These are phyloP conservation scores for Poeciliopsis infans DNA, from an alignment of 2,797 vertebrate genomes.

Conservation along the genomic window DNA sequence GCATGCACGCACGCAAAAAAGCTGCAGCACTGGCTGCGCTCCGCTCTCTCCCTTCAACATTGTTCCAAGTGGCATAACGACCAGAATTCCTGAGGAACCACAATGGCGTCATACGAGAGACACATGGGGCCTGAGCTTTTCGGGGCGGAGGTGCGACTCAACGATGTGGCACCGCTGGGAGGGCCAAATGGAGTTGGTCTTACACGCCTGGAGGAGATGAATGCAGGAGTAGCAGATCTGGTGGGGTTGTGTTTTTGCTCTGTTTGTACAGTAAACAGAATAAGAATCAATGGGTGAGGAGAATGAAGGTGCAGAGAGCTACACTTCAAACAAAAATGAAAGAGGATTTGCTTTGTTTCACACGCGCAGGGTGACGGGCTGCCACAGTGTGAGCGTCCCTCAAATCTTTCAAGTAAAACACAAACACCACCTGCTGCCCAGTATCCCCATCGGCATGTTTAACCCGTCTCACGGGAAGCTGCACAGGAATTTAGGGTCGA, in stretches of 20 bases:
- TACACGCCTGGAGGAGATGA: conserved; percentile 5
- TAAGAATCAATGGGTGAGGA: conserved; percentile 12
- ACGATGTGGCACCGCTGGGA: conserved; percentile 50
- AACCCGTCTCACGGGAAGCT: conserved; percentile 30
- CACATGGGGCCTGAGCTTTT: conserved; percentile 26
- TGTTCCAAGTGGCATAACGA: conserved; percentile 50
- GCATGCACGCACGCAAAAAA: conserved; percentile 3
- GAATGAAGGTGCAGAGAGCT: conserved; percentile 6
- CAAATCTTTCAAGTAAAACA: conserved; percentile 42
- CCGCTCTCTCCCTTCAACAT: conserved; percentile 16
- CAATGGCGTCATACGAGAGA: conserved; percentile 60
- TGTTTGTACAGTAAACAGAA: conserved; percentile 47
- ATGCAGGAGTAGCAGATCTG: conserved; percentile 16
- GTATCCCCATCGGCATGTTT: conserved; percentile 23
- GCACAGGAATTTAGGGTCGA: conserved; percentile 21
- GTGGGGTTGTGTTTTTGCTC: conserved; percentile 14
- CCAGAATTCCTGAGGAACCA: conserved; percentile 63
- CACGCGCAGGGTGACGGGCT: conserved; percentile 7
- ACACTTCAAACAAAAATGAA: conserved; percentile 15
- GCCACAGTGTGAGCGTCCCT: conserved; percentile 8
- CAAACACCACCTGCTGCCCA: conserved; percentile 20
- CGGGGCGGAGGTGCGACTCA: conserved; percentile 43
- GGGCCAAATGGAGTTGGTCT: conserved; percentile 17
- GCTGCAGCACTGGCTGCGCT: conserved; percentile 33
- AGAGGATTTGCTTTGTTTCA: conserved; percentile 12